Base-by-base conservation (phyloP, 2,113 vertebrate genomes). In the Atrichornis clamosus region DNA sequence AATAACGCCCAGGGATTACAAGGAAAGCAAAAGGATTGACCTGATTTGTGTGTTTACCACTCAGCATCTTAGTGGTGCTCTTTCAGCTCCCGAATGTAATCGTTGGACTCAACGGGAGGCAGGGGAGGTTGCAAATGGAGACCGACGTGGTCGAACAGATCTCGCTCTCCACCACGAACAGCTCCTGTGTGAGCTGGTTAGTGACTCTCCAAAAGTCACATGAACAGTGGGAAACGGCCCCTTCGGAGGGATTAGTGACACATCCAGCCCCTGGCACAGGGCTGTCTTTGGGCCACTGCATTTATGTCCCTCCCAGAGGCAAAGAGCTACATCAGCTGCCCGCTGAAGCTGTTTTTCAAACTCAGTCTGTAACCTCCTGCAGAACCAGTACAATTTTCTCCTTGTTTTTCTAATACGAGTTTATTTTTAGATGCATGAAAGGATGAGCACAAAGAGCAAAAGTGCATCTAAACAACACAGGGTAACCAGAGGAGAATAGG, bases 41-140 rank as follows among this genome's bases (percentile, higher is more conserved):
- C 96, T 96, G 93, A 96, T 97, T 96, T 95, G 95, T 96, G 95
- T 96, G 96, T 96, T 97, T 96, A 96, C 92, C 92, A 95, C 96
- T 94, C 95, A 46, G 93, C 2, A 0, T 72, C 93, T 96, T 82
- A 92, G 85, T 1, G 17, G 95, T 79, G 80, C 95, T 90, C 95
- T 92, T 90, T 39, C 86, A 72, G 90, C 86, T 90, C 92, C 88
- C 13, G 65, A 32, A 13, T 44, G 37, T 15, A 50, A 87, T 78
- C 9, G 4, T 22, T 79, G 89, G 50, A 73, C 80, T 82, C 86
- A 1, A 2, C 0, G 49, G 65, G 83, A 78, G 79, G 73, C 76
- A 39, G 83, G 62, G 70, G n/a, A 1, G 5, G 64, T 27, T 67
- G 60, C 60, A 9, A 1, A n/a, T 1, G 21, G 56, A 63, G 83